Conservation (phyloP, 2,113 vertebrate species). For the Lagopus muta region DNA sequence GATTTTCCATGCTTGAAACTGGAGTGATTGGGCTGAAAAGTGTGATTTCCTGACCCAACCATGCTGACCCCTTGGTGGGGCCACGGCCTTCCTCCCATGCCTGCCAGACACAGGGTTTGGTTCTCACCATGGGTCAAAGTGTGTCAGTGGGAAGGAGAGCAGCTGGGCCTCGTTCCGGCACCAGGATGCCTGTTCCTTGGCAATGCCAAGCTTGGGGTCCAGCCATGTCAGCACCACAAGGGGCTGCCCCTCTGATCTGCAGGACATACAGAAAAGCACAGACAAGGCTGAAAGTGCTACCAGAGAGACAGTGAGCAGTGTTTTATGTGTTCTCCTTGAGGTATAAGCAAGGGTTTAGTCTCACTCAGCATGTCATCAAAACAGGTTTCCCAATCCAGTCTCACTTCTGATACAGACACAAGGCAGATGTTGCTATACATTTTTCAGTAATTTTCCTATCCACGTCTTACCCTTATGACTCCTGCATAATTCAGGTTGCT, state of each 20-base stretch:
- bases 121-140: background rate
- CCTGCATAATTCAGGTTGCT: constrained; percentile 53
- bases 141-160: background rate
- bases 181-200: constrained; percentile 1
- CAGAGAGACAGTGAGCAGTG: background rate
- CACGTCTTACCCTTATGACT: background rate
- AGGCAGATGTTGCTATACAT: constrained; percentile 53
- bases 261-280: background rate
- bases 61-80: background rate
- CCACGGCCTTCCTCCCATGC: background rate
- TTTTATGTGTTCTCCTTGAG: background rate
- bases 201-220: background rate
- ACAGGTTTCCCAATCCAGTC: constrained; percentile 8
- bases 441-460: constrained; percentile 40
- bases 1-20: background rate
- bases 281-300: background rate
- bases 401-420: background rate
- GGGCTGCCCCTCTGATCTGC: background rate
- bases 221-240: background rate
- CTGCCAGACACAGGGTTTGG: background rate
- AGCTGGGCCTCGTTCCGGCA: background rate
- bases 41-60: background rate
- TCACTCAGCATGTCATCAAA: background rate
- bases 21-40: background rate
- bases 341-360: background rate